Conservation (phyloP, 2,888 invertebrate species). For the Brassicogethes aeneus region DNA sequence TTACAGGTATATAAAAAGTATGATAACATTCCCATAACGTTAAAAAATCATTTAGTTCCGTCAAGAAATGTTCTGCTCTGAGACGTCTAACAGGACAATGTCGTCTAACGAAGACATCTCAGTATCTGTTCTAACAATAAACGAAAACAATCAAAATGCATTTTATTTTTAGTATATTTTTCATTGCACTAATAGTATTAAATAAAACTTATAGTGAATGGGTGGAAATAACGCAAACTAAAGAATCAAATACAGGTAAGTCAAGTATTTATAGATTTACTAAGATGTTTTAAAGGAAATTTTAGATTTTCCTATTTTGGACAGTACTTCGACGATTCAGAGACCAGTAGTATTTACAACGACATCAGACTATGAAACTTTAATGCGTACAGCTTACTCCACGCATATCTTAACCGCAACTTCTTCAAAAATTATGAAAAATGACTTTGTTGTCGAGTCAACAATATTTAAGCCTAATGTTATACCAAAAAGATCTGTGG, state of each 20-base stretch:
- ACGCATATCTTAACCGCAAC: not conserved
- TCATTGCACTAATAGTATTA: slow-evolving; percentile 11
- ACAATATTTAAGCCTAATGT: not conserved
- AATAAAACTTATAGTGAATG: slow-evolving; percentile 25
- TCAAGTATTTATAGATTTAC: slow-evolving; percentile 2
- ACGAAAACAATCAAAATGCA: not conserved
- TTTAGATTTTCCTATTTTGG: not conserved
- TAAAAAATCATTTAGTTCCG: slow-evolving; percentile 23
- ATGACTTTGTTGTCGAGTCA: not conserved
- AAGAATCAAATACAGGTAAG: slow-evolving; percentile 11
- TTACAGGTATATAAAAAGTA: too few species aligned
- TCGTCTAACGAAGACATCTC: slow-evolving; percentile 7
- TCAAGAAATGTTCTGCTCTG: slow-evolving; percentile 21
- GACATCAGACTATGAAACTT: slow-evolving; percentile 3
- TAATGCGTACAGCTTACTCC: not conserved
- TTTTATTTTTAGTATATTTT: slow-evolving; percentile 11
- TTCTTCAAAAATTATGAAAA: not conserved
- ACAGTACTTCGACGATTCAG: not conserved
- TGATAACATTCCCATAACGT: too few species aligned
- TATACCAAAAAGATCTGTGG: not conserved
- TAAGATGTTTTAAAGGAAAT: slow-evolving; percentile 4
- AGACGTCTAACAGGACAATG: slow-evolving; percentile 12
- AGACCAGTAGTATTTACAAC: slow-evolving; percentile 1
- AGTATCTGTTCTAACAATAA: not conserved
- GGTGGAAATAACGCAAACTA: slow-evolving; percentile 26